These are phyloP conservation scores for Plagodis pulveraria DNA, from an alignment of 2,888 invertebrate species.

Conservation along the genomic window DNA sequence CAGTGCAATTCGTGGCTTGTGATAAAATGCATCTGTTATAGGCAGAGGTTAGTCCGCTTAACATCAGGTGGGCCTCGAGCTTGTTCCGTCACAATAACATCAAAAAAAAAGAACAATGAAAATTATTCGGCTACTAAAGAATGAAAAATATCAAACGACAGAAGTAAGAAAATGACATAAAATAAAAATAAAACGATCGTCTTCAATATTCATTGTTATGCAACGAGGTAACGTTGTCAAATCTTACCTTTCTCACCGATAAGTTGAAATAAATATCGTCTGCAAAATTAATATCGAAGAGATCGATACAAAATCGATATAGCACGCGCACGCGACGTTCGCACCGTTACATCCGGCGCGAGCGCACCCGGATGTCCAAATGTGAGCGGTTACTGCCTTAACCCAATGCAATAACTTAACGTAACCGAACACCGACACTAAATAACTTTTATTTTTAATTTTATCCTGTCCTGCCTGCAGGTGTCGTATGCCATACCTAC, in stretches of 20 bases:
- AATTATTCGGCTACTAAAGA: no score
- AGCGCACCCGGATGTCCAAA: conserved; percentile 49
- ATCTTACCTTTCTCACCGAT: neutral
- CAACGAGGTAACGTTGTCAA: no score
- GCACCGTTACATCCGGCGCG: conserved; percentile 69
- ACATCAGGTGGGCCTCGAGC: no score
- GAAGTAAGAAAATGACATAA: no score
- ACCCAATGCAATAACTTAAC: conserved; percentile 17
- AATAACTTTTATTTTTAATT: conserved; percentile 12
- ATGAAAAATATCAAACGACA: no score
- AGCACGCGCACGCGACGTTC: conserved; percentile 56
- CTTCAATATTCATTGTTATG: no score
- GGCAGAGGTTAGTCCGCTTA: no score
- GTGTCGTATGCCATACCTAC: neutral
- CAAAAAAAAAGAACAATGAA: no score
- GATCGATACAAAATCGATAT: conserved; percentile 18
- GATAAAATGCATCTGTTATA: no score
- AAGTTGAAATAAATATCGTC: neutral
- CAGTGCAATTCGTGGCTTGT: no score
- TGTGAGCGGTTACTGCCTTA: conserved; percentile 43
- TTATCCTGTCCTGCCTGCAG: conserved; percentile 7
- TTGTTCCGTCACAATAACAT: no score
- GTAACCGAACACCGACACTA: conserved; percentile 9
- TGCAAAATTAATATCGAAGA: conserved; percentile 17
- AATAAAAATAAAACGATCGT: no score